Conservation (phyloP, 1,140 invertebrate species). For the Orchestia grillus region DNA sequence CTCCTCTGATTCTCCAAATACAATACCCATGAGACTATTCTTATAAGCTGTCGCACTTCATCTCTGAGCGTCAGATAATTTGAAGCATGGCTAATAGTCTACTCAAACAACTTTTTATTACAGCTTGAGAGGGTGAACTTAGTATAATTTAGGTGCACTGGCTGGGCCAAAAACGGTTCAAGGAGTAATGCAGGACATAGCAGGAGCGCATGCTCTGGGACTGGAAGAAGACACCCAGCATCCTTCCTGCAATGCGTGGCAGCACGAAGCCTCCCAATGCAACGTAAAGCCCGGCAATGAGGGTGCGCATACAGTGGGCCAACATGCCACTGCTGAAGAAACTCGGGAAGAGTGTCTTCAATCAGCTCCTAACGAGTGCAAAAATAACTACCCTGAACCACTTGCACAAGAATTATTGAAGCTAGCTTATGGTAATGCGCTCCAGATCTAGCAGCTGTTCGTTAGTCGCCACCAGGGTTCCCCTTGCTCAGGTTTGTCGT, state of each 20-base stretch:
- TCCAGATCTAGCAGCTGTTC: not conserved
- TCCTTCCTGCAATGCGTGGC: not conserved
- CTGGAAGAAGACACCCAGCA: not conserved
- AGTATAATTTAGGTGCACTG: not conserved
- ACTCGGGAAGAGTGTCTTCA: not conserved
- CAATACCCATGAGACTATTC: no score
- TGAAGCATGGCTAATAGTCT: not conserved
- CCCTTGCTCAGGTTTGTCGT: not conserved
- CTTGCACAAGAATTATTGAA: not conserved
- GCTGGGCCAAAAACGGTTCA: not conserved
- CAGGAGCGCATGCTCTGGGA: not conserved
- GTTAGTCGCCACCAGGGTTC: not conserved
- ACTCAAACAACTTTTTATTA: not conserved
- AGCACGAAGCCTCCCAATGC: not conserved
- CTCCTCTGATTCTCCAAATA: no score
- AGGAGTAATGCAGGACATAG: not conserved
- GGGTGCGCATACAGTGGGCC: not conserved
- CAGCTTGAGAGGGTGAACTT: not conserved
- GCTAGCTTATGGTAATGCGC: not conserved
- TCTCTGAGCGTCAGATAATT: not conserved
- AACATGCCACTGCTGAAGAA: not conserved
- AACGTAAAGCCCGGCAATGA: not conserved
- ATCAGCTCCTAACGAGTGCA: not conserved
- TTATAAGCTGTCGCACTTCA: no score
- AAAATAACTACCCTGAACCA: not conserved